phyloP scores from a whole-genome alignment of 2,113 vertebrate genomes.

The Collichthys lucidus region DNA sequence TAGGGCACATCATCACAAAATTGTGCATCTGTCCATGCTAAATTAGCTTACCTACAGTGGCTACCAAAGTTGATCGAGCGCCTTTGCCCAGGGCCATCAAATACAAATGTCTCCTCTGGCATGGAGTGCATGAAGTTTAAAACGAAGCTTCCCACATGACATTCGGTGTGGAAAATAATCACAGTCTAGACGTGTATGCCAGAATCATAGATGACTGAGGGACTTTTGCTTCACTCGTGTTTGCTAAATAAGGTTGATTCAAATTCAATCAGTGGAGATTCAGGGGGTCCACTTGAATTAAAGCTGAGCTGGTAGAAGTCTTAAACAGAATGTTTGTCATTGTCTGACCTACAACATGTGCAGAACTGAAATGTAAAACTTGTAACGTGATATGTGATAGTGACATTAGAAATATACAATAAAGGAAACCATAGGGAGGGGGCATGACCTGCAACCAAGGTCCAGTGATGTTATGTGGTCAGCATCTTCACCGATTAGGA shows the following conservation, averaged over 20 bases:
- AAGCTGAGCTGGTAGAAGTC: background rate
- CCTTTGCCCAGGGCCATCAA: slow-evolving; percentile 19
- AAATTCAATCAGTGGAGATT: background rate
- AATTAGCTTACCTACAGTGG: slow-evolving; percentile 41
- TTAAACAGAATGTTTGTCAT: background rate
- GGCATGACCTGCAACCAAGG: background rate
- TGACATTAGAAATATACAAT: background rate
- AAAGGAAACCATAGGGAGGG: background rate
- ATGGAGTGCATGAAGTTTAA: background rate
- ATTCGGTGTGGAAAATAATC: slow-evolving; percentile 8
- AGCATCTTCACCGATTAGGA: background rate
- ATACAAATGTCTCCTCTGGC: slow-evolving; percentile 24
- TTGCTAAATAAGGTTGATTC: background rate
- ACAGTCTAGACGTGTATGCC: background rate
- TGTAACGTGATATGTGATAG: too few species aligned
- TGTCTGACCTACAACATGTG: too few species aligned
- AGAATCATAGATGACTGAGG: background rate
- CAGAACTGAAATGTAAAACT: too few species aligned
- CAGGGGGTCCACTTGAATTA: background rate
- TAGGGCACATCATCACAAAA: slow-evolving; percentile 51
- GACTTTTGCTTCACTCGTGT: background rate
- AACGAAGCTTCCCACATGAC: background rate
- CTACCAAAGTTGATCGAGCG: slow-evolving; percentile 30
- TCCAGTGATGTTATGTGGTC: background rate
- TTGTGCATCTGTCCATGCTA: slow-evolving; percentile 47